Percentiles rank a stretch among this genome's conserved stretches.
Evolutionary conservation across 2,888 invertebrate species (phyloP).

Genomic region (Tetropium fuscum): DNA sequence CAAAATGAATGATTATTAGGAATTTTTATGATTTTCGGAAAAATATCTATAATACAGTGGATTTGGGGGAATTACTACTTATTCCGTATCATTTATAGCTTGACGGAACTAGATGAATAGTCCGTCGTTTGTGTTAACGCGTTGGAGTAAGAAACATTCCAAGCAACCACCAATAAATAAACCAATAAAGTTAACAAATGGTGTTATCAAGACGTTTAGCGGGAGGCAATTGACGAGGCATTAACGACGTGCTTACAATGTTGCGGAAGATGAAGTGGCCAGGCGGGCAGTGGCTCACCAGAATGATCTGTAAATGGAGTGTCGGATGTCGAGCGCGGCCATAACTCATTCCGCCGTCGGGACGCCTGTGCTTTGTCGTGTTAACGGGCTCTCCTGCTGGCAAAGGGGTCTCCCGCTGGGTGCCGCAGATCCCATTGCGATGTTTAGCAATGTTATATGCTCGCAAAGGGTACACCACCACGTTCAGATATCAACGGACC

Average conservation of each 20-base stretch:
- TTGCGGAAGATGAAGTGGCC: conserved; percentile 67
- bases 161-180: conserved; percentile 53
- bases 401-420: conserved; percentile 59
- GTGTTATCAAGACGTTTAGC: conserved; percentile 64
- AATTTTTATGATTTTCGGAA: too few relatives aligned
- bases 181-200: conserved; percentile 61
- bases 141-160: conserved; percentile 25
- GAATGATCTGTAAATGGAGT: conserved; percentile 73
- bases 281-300: conserved; percentile 67
- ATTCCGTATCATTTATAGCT: conserved; percentile 15
- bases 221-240: conserved; percentile 60
- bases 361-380: conserved; percentile 51
- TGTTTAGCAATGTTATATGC: conserved; percentile 56
- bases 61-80: neutral
- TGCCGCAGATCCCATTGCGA: conserved; percentile 56
- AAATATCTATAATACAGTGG: too few relatives aligned
- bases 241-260: conserved; percentile 59
- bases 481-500: conserved; percentile 45
- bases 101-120: conserved; percentile 13
- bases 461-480: conserved; percentile 19
- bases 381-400: conserved; percentile 59
- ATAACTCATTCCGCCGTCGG: conserved; percentile 67
- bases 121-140: conserved; percentile 15
- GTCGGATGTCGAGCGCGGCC: conserved; percentile 66
- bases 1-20: too few relatives aligned